phyloP scores from a whole-genome alignment of 2,797 vertebrate species.

The Antrozous pallidus region DNA sequence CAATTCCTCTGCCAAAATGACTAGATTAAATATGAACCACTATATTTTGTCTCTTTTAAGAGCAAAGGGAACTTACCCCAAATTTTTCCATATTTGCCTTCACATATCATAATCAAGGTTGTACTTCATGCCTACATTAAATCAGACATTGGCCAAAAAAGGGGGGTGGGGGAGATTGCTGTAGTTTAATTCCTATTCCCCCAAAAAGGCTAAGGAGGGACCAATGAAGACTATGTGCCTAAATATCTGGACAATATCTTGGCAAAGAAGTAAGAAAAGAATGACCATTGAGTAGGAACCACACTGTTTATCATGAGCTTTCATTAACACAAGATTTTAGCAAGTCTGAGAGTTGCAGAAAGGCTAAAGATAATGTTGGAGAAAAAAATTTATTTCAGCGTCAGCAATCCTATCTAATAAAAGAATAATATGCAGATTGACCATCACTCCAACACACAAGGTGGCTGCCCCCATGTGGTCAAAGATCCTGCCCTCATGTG shows the following conservation, averaged over 20 bases:
- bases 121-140: neutral
- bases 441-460: no score
- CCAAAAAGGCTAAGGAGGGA: neutral
- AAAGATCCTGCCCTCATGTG: no score
- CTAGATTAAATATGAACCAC: neutral
- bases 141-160: neutral
- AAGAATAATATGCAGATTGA: no score
- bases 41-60: neutral
- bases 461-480: no score
- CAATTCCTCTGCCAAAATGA: neutral
- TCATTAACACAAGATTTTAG: neutral
- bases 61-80: neutral
- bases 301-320: neutral
- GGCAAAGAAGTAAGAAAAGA: neutral
- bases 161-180: neutral
- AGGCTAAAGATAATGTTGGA: neutral
- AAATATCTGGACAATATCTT: neutral
- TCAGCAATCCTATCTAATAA: neutral
- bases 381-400: constrained; percentile 28
- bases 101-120: constrained; percentile 14
- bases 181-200: neutral
- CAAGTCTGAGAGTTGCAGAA: neutral
- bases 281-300: neutral
- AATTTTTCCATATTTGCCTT: neutral
- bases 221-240: neutral